Conservation (phyloP, 2,888 invertebrate genomes). For the Uropetala carovei region DNA sequence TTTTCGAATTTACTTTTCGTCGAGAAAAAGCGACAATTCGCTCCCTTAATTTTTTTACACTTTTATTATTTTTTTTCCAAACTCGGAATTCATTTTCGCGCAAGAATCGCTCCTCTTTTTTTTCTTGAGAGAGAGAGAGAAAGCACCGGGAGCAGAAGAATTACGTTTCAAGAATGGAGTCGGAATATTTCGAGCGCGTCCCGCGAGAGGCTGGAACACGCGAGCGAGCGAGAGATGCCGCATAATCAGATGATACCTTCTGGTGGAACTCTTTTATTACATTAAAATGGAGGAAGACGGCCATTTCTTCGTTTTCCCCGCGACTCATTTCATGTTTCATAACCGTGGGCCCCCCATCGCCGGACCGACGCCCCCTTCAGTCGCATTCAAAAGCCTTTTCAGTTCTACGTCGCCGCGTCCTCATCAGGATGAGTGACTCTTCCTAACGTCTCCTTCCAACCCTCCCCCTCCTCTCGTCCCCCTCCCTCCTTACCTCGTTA, state of each 20-base stretch:
- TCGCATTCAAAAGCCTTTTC: not conserved
- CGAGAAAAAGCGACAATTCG: not conserved
- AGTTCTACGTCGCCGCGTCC: not conserved
- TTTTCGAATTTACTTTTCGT: not conserved
- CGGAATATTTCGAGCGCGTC: not conserved
- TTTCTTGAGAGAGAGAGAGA: not conserved
- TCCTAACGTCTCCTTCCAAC: not conserved
- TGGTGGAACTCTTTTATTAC: constrained; percentile 37
- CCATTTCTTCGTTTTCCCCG: not conserved
- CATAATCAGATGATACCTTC: constrained; percentile 18
- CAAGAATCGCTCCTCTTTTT: not conserved
- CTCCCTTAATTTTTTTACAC: not conserved
- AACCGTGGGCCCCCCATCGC: not conserved
- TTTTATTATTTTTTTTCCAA: too few species aligned
- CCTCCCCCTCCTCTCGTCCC: not conserved
- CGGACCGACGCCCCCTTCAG: too few species aligned
- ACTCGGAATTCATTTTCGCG: not conserved
- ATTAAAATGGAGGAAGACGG: not conserved
- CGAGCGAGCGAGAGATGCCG: not conserved
- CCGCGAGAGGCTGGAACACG: not conserved
- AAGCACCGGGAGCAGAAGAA: not conserved
- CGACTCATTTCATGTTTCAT: not conserved
- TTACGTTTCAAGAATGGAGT: constrained; percentile 27
- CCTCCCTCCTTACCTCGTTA: not conserved
- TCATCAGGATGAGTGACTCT: not conserved